Conservation (phyloP, 2,888 invertebrate species). For the Nemotelus nigrinus region DNA sequence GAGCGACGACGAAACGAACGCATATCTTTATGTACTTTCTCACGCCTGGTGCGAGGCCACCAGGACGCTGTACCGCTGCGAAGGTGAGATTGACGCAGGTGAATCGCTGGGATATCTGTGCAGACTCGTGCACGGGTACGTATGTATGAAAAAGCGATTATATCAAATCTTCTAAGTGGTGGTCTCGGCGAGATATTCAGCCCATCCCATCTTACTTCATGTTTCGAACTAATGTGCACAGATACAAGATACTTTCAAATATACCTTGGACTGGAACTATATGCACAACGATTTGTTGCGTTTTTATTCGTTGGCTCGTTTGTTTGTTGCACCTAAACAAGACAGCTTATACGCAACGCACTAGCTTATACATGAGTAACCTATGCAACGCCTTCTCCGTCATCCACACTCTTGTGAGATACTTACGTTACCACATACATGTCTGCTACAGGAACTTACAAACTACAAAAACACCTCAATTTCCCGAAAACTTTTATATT, state of each 20-base stretch:
- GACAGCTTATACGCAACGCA: background rate
- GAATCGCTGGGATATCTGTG: background rate
- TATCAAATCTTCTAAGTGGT: slow-evolving; percentile 22
- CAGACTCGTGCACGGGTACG: background rate
- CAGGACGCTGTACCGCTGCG: background rate
- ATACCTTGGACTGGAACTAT: slow-evolving; percentile 15
- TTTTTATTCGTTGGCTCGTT: slow-evolving; percentile 17
- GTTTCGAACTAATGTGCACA: background rate
- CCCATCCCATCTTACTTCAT: slow-evolving; percentile 19
- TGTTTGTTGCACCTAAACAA: slow-evolving; percentile 17
- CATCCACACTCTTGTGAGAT: background rate
- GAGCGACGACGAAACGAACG: background rate
- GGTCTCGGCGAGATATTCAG: slow-evolving; percentile 10
- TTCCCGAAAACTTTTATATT: slow-evolving; percentile 30
- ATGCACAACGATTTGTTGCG: background rate
- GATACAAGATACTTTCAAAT: background rate
- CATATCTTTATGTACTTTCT: slow-evolving; percentile 37
- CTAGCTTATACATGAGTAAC: background rate
- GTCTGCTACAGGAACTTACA: background rate
- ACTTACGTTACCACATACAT: slow-evolving; percentile 24
- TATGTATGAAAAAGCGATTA: background rate
- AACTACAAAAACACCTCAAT: slow-evolving; percentile 29
- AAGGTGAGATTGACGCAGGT: slow-evolving; percentile 29
- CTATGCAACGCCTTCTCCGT: slow-evolving; percentile 36
- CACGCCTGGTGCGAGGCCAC: slow-evolving; percentile 33